phyloP scores from a whole-genome alignment of 2,797 vertebrate genomes.

The Enteromius trimaculatus region DNA sequence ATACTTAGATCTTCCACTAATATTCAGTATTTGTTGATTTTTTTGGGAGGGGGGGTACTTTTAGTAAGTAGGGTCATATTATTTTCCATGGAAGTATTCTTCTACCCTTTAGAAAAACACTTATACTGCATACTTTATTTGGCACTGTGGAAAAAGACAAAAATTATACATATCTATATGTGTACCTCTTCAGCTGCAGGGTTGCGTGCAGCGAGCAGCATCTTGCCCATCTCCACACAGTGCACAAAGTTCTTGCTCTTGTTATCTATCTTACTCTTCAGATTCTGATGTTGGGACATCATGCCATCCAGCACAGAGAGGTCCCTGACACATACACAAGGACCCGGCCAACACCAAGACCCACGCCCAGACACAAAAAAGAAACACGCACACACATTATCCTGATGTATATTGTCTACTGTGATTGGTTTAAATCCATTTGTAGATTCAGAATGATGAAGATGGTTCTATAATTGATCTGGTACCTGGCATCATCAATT shows the following conservation, averaged over 20 bases:
- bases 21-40: no score
- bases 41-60: no score
- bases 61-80: neutral
- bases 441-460: neutral
- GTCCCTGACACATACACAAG: slow-evolving; percentile 77
- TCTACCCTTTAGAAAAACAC: neutral
- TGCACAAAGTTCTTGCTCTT: slow-evolving; percentile 88
- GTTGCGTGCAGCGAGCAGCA: slow-evolving; percentile 87
- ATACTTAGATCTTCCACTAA: neutral
- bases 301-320: slow-evolving; percentile 85
- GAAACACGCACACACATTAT: slow-evolving; percentile 42
- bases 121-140: neutral
- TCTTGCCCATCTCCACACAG: slow-evolving; percentile 87
- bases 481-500: slow-evolving; percentile 85
- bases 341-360: slow-evolving; percentile 37
- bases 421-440: neutral
- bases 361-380: slow-evolving; percentile 48
- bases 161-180: neutral
- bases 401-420: slow-evolving; percentile 29
- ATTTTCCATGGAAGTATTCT: neutral
- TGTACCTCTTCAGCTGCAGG: slow-evolving; percentile 89
- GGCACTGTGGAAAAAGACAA: neutral
- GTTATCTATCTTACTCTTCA: slow-evolving; percentile 92
- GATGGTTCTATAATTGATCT: slow-evolving; percentile 19
- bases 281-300: slow-evolving; percentile 91